Conservation (phyloP, 2,113 vertebrate genomes). For the Plectropomus leopardus region DNA sequence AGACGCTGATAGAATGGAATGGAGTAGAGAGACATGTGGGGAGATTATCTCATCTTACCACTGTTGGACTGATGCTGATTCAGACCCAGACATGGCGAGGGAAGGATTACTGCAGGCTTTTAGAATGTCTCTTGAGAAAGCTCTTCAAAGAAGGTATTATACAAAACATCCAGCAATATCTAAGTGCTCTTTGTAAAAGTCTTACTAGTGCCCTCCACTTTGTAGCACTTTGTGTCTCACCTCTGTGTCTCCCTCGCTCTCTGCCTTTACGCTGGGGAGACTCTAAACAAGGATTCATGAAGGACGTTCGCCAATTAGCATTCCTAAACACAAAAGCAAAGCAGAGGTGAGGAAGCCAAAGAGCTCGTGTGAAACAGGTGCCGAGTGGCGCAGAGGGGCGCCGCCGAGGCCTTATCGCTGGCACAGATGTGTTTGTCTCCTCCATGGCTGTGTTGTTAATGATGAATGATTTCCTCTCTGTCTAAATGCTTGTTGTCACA, state of each 20-base stretch:
- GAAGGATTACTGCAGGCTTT: constrained; percentile 74
- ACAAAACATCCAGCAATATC: constrained; percentile 76
- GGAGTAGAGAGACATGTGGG: constrained; percentile 44
- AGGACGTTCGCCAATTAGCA: constrained; percentile 76
- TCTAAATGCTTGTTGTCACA: constrained; percentile 74
- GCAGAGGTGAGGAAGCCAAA: constrained; percentile 69
- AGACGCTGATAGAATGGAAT: constrained; percentile 44
- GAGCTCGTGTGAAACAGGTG: constrained; percentile 65
- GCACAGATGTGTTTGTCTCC: constrained; percentile 72
- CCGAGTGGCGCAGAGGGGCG: constrained; percentile 2
- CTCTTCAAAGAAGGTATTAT: constrained; percentile 76
- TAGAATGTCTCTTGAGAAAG: constrained; percentile 66
- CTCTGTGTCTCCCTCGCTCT: constrained; percentile 53
- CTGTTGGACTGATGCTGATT: constrained; percentile 67
- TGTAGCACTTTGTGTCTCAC: constrained; percentile 67
- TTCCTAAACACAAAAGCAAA: constrained; percentile 68
- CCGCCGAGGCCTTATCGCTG: constrained; percentile 52
- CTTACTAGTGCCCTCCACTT: constrained; percentile 69
- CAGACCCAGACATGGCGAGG: constrained; percentile 63
- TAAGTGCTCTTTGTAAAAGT: constrained; percentile 77
- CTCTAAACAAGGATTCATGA: constrained; percentile 63
- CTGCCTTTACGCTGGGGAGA: constrained; percentile 48
- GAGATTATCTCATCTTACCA: constrained; percentile 75
- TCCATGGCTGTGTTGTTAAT: constrained; percentile 62
- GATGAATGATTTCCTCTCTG: constrained; percentile 78